Conservation (phyloP, 2,113 vertebrate species). For the Willisornis vidua region DNA sequence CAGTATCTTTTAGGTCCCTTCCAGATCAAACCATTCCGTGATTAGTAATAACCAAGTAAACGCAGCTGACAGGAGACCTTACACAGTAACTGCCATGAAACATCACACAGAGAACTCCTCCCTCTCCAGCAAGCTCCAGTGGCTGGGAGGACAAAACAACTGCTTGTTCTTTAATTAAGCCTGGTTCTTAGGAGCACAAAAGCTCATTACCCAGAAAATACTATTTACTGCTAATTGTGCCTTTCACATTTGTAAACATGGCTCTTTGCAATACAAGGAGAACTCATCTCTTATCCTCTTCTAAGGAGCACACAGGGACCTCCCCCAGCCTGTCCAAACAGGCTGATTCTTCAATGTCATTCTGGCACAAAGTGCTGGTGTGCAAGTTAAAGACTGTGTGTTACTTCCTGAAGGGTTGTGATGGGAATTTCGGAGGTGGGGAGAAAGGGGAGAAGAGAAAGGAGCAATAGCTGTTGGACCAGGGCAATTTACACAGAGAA, state of each 20-base stretch:
- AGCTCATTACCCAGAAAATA: background rate
- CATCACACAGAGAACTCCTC: background rate
- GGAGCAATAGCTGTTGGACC: background rate
- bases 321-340: background rate
- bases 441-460: background rate
- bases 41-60: background rate
- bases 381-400: background rate
- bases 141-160: background rate
- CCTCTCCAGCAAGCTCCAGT: background rate
- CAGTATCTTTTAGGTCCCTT: background rate
- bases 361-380: background rate
- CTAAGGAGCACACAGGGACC: background rate
- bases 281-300: background rate
- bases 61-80: background rate
- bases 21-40: background rate
- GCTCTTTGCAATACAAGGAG: background rate
- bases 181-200: background rate
- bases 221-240: background rate
- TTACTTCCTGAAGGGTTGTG: background rate
- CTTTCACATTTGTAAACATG: background rate
- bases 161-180: background rate
- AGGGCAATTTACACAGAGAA: background rate
- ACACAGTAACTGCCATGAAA: background rate
- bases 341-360: background rate
- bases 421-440: background rate